These are phyloP conservation scores for Helicorthomorpha holstii DNA, from an alignment of 1,140 invertebrate genomes.

Conservation along the genomic window DNA sequence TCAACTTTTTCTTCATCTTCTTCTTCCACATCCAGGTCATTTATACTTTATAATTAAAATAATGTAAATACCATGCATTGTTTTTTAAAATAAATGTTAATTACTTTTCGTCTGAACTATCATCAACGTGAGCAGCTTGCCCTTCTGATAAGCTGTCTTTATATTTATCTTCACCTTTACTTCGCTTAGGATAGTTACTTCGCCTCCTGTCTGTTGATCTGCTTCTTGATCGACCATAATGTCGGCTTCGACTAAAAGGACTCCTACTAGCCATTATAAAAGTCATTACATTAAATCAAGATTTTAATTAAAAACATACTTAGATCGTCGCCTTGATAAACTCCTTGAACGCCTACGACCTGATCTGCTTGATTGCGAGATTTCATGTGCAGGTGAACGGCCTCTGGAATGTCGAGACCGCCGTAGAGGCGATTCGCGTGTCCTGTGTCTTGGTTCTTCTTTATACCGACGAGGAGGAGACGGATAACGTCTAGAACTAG, in stretches of 20 bases:
- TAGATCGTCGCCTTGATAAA: neutral
- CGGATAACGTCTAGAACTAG: neutral
- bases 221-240: neutral
- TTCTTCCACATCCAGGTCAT: conserved; percentile 56
- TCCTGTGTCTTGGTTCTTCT: neutral
- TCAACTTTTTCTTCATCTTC: conserved; percentile 91
- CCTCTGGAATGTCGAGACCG: neutral
- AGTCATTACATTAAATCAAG: neutral
- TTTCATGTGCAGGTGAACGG: neutral
- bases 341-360: neutral
- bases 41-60: conserved; percentile 5
- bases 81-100: conserved; percentile 14
- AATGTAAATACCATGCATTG: neutral
- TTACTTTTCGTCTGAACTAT: conserved; percentile 41
- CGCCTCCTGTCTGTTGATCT: neutral
- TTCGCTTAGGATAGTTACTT: conserved; percentile 21
- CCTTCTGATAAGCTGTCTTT: conserved; percentile 74
- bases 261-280: neutral
- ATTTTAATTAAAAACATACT: neutral
- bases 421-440: neutral
- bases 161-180: conserved; percentile 41
- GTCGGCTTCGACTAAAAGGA: neutral
- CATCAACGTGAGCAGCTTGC: conserved; percentile 31
- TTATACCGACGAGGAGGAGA: neutral
- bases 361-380: neutral